A percentile compares a stretch with the other conserved stretches of the same genome.
These are phyloP conservation scores for Enteromius anoplus DNA, from an alignment of 2,797 vertebrate species.

Conservation along the genomic window DNA sequence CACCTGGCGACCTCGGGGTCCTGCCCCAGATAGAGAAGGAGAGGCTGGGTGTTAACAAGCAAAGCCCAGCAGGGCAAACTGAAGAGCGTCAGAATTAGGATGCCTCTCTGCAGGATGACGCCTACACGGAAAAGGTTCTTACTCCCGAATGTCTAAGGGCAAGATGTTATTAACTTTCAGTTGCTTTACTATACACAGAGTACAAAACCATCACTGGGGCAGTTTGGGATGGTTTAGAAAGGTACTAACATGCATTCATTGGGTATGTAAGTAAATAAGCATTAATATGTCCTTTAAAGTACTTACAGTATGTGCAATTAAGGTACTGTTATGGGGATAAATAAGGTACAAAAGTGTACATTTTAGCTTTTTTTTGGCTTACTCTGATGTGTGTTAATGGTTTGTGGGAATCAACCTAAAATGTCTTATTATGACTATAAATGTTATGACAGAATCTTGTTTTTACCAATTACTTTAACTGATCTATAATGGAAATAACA, in stretches of 20 bases:
- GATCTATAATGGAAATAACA: background rate
- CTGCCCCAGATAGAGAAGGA: slow-evolving; percentile 83
- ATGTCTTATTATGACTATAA: background rate
- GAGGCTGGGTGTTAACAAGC: slow-evolving; percentile 83
- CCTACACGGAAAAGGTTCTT: slow-evolving; percentile 87
- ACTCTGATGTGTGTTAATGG: background rate
- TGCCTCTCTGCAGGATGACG: slow-evolving; percentile 84
- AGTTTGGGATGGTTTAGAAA: no score
- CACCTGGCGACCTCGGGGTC: slow-evolving; percentile 85
- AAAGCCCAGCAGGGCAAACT: slow-evolving; percentile 91
- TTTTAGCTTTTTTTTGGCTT: background rate
- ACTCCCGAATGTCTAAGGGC: slow-evolving; percentile 83
- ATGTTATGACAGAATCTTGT: background rate
- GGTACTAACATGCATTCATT: background rate
- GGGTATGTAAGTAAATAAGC: background rate
- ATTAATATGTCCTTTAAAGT: background rate
- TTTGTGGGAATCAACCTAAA: background rate
- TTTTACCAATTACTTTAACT: background rate
- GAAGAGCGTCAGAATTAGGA: slow-evolving; percentile 85
- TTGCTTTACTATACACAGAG: background rate
- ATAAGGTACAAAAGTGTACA: background rate
- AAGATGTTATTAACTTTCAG: slow-evolving; percentile 37
- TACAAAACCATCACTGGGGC: background rate
- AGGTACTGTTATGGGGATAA: background rate
- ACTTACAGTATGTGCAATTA: background rate